Evolutionary conservation across 2,113 vertebrate species (phyloP).

Genomic region (Myrmecophaga tridactyla): DNA sequence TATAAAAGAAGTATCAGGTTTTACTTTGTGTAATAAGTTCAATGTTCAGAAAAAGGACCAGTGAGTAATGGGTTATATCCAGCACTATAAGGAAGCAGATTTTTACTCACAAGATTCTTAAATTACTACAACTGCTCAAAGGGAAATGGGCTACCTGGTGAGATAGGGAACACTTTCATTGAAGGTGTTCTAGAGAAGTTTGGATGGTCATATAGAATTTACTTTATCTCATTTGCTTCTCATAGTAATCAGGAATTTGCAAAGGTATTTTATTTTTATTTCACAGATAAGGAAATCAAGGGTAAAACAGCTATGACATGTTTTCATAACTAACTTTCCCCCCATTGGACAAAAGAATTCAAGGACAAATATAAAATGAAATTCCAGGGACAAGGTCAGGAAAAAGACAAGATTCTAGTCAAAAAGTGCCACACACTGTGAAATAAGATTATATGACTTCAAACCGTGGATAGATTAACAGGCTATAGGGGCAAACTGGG

Average conservation of each 20-base stretch:
- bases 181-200: background rate
- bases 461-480: background rate
- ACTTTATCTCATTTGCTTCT: slow-evolving; percentile 19
- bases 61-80: background rate
- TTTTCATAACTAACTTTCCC: background rate
- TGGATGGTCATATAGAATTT: background rate
- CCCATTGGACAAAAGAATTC: background rate
- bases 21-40: background rate
- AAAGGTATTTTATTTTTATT: slow-evolving; percentile 26
- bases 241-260: background rate
- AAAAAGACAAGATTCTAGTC: background rate
- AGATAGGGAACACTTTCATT: background rate
- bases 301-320: background rate
- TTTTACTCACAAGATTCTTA: background rate
- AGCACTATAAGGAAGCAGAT: background rate
- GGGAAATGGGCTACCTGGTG: background rate
- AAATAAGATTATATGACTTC: background rate
- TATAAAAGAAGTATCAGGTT: background rate
- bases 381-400: background rate
- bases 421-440: background rate
- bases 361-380: background rate
- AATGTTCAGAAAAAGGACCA: background rate
- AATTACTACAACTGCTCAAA: background rate
- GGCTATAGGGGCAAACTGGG: background rate
- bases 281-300: background rate